These are phyloP conservation scores for Maniola hyperantus DNA, from an alignment of 2,888 invertebrate species.

Conservation along the genomic window DNA sequence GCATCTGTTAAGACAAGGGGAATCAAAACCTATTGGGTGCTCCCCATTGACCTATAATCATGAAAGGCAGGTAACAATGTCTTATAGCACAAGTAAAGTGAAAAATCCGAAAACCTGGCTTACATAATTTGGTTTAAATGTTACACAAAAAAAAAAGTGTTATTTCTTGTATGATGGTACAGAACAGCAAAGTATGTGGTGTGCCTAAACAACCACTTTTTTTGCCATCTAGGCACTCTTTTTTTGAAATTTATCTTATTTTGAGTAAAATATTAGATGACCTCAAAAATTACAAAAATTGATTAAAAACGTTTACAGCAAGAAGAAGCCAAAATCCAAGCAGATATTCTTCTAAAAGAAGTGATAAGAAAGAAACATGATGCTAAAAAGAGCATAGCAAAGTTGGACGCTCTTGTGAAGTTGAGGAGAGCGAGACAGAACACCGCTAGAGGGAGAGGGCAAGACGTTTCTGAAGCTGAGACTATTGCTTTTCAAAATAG, in stretches of 20 bases:
- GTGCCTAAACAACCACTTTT: no score
- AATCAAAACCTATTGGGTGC: no score
- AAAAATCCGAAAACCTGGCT: no score
- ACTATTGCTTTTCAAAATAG: conserved; percentile 80
- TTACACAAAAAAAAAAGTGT: no score
- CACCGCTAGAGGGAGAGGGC: conserved; percentile 85
- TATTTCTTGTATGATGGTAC: no score
- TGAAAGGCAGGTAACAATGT: no score
- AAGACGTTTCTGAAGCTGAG: conserved; percentile 77
- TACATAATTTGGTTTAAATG: no score
- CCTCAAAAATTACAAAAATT: background rate
- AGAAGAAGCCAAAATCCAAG: conserved; percentile 85
- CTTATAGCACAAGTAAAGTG: no score
- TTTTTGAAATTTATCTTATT: background rate
- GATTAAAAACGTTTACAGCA: conserved; percentile 66
- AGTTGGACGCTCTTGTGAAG: conserved; percentile 85
- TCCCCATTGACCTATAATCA: no score
- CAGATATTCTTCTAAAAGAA: conserved; percentile 87
- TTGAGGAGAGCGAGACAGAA: conserved; percentile 85
- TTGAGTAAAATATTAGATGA: background rate
- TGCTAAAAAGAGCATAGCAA: conserved; percentile 84
- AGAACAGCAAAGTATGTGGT: no score
- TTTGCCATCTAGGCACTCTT: no score
- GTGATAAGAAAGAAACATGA: conserved; percentile 87
- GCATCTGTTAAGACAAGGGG: no score